These are phyloP conservation scores for Plecturocebus donacophilus DNA, from an alignment of 2,113 vertebrate genomes.

Conservation along the genomic window DNA sequence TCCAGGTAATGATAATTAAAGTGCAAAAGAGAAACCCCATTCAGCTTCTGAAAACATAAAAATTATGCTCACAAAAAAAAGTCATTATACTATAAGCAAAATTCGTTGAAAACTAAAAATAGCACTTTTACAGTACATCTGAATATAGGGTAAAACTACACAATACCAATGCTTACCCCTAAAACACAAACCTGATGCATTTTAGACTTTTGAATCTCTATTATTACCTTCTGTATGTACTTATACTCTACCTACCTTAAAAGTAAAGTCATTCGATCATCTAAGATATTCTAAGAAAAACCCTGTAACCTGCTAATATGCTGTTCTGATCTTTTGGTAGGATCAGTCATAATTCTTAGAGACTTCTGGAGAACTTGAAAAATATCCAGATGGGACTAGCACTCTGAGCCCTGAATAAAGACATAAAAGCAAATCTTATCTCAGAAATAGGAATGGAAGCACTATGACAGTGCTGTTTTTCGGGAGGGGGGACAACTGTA, in stretches of 20 bases:
- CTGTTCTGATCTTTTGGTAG: not conserved
- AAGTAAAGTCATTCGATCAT: not conserved
- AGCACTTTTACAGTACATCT: not conserved
- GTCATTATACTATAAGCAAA: not conserved
- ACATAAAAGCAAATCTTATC: not conserved
- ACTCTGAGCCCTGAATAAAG: not conserved
- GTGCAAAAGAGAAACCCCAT: not conserved
- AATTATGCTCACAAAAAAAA: not conserved
- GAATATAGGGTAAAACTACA: not conserved
- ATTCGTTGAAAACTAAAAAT: slow-evolving; percentile 7
- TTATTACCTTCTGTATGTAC: not conserved
- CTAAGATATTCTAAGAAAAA: not conserved
- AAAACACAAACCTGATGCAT: not conserved
- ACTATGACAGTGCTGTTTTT: not conserved
- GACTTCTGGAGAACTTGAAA: not conserved
- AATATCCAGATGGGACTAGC: not conserved
- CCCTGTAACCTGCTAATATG: not conserved
- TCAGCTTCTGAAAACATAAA: slow-evolving; percentile 5
- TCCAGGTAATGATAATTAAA: slow-evolving; percentile 25
- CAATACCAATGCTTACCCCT: not conserved
- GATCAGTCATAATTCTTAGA: not conserved
- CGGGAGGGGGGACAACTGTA: not conserved
- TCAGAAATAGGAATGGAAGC: not conserved
- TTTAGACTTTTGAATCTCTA: not conserved
- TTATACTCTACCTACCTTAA: not conserved